Base-by-base conservation (phyloP, 2,113 vertebrate genomes). In the Pseudopipra pipra region DNA sequence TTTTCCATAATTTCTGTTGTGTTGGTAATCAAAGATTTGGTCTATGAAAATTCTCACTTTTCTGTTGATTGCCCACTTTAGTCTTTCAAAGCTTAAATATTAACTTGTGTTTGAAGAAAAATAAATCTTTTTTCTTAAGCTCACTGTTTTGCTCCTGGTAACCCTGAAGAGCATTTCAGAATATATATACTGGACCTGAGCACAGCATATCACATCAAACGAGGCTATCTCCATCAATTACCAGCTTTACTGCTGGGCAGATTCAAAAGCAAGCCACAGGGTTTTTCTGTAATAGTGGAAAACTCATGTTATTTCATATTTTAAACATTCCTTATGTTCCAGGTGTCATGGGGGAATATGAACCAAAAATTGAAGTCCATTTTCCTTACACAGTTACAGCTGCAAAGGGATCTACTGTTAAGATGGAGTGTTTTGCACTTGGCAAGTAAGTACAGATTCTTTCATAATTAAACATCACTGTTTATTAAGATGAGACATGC, bases 281-380 rank as follows among this genome's bases (percentile, higher is more conserved):
- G 5, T 14, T 90, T 96, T 96, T 66, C 61, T 72, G n/a, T 90
- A 54, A 66, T 62, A 58, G 31, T 67, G 66, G 66, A 96, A 85
- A 94, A 96, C 39, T 46, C 52, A 39, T 87, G 37, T 73, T 89
- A 73, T 84, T 96, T 85, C 37, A 58, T 95, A 95, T 94, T 93
- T 89, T 96, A 97, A 98, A 96, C 54, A 31, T 94, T 96, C 17
- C 13, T 96, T 97, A 84, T 98, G 98, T 98, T 98, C 75, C 97
- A 99, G 99, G 99, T 97, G 98, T 99, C 96, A 99, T 99, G 99
- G 99, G 99, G 78, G 99, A 99, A 97, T 99, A 99, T 93, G 99
- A 99, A 97, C 99, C 99, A 76, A 99, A 99, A 99, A 99, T 99
- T 97, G 99, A 99, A 98, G 99, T 99, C 91, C 99, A 99, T 98